Conservation (phyloP, 2,113 vertebrate genomes). For the Notechis scutatus region DNA sequence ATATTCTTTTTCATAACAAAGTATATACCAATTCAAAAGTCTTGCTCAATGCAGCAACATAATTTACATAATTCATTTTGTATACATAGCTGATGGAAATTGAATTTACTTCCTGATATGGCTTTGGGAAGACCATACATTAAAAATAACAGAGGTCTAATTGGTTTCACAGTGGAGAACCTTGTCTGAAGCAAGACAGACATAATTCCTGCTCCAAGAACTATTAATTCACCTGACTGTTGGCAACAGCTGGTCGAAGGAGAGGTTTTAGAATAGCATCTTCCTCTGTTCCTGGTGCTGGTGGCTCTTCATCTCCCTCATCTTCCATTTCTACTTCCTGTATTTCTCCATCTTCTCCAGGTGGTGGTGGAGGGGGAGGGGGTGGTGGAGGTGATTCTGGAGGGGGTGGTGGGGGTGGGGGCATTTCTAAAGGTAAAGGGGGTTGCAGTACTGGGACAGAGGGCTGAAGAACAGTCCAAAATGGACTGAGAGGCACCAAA, state of each 20-base stretch:
- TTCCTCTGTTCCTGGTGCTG: constrained; percentile 93
- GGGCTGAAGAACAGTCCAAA: constrained; percentile 81
- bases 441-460: constrained; percentile 80
- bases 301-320: constrained; percentile 87
- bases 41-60: background rate
- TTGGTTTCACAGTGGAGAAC: background rate
- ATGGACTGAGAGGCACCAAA: constrained; percentile 71
- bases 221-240: constrained; percentile 60
- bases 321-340: constrained; percentile 98
- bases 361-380: constrained; percentile 74
- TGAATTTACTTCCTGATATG: background rate
- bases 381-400: constrained; percentile 68
- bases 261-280: constrained; percentile 75
- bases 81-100: background rate
- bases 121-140: background rate
- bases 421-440: constrained; percentile 82
- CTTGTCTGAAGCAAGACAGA: background rate
- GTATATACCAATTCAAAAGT: background rate
- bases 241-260: constrained; percentile 52
- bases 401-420: constrained; percentile 81
- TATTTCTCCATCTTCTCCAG: constrained; percentile 87
- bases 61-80: background rate
- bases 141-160: background rate
- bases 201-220: rapidly evolving
- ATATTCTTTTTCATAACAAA: background rate